These are phyloP conservation scores for Narcine bancroftii DNA, from an alignment of 2,113 vertebrate species.

Conservation along the genomic window DNA sequence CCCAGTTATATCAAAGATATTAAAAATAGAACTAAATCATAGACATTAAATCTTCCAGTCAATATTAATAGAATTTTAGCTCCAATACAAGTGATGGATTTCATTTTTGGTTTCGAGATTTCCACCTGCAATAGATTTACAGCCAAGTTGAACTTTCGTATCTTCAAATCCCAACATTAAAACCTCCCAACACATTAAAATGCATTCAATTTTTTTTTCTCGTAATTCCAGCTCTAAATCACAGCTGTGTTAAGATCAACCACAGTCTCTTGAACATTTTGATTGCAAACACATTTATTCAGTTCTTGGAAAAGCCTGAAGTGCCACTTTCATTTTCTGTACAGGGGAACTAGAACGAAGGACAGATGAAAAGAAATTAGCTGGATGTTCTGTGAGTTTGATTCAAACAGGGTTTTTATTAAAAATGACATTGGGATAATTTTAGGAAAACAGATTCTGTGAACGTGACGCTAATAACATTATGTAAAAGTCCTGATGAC, in stretches of 20 bases:
- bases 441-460: no score
- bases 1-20: neutral
- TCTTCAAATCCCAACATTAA: neutral
- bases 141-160: neutral
- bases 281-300: neutral
- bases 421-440: neutral
- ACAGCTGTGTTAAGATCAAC: conserved; percentile 2
- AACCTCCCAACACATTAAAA: neutral
- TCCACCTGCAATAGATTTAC: neutral
- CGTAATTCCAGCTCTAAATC: neutral
- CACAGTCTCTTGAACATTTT: neutral
- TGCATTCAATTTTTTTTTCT: neutral
- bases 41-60: neutral
- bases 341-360: neutral
- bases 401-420: neutral
- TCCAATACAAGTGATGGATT: neutral
- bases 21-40: neutral
- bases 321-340: neutral
- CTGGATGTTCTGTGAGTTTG: neutral
- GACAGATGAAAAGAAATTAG: neutral
- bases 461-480: no score
- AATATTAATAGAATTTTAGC: neutral
- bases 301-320: neutral
- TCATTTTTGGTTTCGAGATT: neutral
- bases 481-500: no score